Conservation (phyloP, 2,797 vertebrate genomes). For the Acanthurus tractus region DNA sequence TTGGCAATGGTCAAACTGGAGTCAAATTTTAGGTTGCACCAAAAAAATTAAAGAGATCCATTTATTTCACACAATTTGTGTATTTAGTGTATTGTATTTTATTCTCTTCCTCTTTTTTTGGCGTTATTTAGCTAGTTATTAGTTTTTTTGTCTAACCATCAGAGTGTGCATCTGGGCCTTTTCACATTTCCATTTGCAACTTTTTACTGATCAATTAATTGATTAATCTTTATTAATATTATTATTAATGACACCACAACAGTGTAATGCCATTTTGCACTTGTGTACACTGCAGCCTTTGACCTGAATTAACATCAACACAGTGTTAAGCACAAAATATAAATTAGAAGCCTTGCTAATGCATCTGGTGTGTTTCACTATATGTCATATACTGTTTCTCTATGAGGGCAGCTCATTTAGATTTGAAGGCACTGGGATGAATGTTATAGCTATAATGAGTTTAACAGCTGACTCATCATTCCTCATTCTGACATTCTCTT, state of each 20-base stretch:
- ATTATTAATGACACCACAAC: neutral
- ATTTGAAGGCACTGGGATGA: slow-evolving; percentile 37
- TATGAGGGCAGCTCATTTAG: slow-evolving; percentile 38
- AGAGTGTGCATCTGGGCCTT: no score
- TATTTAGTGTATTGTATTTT: neutral
- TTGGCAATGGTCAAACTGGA: no score
- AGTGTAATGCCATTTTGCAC: neutral
- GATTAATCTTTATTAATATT: neutral
- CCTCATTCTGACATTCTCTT: slow-evolving; percentile 34
- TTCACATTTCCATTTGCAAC: no score
- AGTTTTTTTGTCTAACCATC: neutral
- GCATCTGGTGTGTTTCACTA: slow-evolving; percentile 28
- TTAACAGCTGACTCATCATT: slow-evolving; percentile 55
- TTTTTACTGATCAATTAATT: no score
- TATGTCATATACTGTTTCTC: slow-evolving; percentile 35
- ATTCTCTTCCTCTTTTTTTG: neutral
- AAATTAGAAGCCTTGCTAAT: slow-evolving; percentile 13
- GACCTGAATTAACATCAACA: slow-evolving; percentile 1
- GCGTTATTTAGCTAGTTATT: neutral
- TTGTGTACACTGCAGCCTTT: neutral
- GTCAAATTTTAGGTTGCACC: neutral
- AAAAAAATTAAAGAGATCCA: neutral
- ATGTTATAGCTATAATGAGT: slow-evolving; percentile 30
- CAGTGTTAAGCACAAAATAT: slow-evolving; percentile 28
- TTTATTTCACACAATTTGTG: neutral